Evolutionary conservation across 2,797 vertebrate genomes (phyloP).

Genomic region (Fringilla coelebs): DNA sequence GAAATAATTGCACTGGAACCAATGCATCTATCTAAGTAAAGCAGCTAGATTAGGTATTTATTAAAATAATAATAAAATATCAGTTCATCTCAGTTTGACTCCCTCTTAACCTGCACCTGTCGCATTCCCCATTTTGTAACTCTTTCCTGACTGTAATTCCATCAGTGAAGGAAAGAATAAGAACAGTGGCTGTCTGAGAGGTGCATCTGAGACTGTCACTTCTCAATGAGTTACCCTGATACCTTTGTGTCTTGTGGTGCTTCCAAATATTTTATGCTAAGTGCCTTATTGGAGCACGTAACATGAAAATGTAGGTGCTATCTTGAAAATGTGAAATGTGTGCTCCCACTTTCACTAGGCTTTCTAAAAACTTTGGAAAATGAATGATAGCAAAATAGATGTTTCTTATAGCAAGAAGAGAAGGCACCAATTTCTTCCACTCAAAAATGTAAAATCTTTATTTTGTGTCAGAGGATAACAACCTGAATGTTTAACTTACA

Average conservation of each 20-base stretch:
- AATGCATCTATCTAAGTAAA: slow-evolving; percentile 38
- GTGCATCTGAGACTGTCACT: not conserved
- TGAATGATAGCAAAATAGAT: not conserved
- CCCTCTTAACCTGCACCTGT: slow-evolving; percentile 49
- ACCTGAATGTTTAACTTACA: not conserved
- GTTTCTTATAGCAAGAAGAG: not conserved
- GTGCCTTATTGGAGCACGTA: not conserved
- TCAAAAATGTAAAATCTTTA: not conserved
- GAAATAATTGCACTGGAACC: slow-evolving; percentile 57
- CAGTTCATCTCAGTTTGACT: slow-evolving; percentile 31
- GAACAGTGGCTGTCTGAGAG: not conserved
- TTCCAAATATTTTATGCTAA: not conserved
- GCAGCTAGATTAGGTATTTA: slow-evolving; percentile 63
- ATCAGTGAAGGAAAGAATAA: not conserved
- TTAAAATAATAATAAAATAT: slow-evolving; percentile 70
- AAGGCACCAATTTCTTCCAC: not conserved
- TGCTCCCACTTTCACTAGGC: not conserved
- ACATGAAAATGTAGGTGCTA: not conserved
- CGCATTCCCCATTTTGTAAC: slow-evolving; percentile 31
- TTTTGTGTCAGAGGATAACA: not conserved
- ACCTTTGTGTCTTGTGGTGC: not conserved
- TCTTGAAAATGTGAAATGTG: not conserved
- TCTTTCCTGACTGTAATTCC: slow-evolving; percentile 21
- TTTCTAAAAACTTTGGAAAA: not conserved
- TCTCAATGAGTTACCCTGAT: not conserved